Evolutionary conservation across 2,113 vertebrate genomes (phyloP), one percentile per base, ranked within the genome.

Genomic region (Oxygymnocypris stewartii): DNA sequence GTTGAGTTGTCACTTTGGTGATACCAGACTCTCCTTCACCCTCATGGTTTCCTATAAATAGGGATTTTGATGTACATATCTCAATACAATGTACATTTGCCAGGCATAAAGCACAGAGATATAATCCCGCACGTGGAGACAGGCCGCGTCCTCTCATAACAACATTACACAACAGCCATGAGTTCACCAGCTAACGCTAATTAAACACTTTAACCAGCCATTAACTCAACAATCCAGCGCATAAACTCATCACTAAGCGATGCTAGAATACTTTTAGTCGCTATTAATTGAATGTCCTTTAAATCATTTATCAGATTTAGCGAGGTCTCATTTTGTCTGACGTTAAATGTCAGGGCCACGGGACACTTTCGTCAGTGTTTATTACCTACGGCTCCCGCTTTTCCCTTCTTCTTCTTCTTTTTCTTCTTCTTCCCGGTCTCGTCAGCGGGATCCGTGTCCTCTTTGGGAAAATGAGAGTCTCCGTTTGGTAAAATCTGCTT

Each of bases 361-460:
- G 42, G 42, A 28, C 7, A 1, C 82, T 44, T 20, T 40, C 12
- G 49, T 80, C 84, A 88, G 85, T 82, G 75, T 69, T 74, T 85
- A 91, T 88, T 92, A 97, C 97, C 96, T 91, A 93, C 59, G 37
- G 88, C 90, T 6, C 87, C 76, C 63, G 92, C 84, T 93, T 95
- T 97, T 75, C 85, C 93, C 94, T 96, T 97, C 93, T 96, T 98
- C 94, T 98, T 99, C 94, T 97, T 99, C 90, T 96, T 97, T 88
- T 95, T 96, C 90, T 93, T 97, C 76, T 96, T 98, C 94, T 96
- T 97, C 20, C 93, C 93, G 0, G 94, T 94, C 9, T 97, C 97
- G 14, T 97, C 97, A 6, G 91, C 88, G 4, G 92, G 90, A 23
- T 95, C 93, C 0, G 87, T 92, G 0, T 95, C 95, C 4, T 96